Conservation (phyloP, 2,888 invertebrate species). For the Heliconius sara region DNA sequence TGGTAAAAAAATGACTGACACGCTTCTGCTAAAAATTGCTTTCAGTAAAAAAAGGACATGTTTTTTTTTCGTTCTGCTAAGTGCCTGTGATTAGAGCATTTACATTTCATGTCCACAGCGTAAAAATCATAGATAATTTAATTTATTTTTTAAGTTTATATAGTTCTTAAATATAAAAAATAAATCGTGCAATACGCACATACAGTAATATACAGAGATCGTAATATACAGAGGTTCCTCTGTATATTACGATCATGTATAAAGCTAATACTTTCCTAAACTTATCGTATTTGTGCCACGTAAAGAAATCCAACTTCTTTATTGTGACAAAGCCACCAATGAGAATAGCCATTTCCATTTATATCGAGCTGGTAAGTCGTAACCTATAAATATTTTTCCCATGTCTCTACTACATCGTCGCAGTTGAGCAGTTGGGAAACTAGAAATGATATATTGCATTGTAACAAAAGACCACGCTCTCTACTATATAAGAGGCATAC, state of each 20-base stretch:
- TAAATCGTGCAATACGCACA: conserved; percentile 74
- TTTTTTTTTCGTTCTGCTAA: not conserved
- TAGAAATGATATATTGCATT: conserved; percentile 62
- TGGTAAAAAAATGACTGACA: not conserved
- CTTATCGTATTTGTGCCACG: conserved; percentile 81
- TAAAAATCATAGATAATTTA: no score
- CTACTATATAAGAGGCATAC: not conserved
- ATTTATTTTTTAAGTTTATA: conserved; percentile 47
- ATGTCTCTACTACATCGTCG: conserved; percentile 52
- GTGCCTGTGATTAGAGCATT: not conserved
- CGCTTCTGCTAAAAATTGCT: not conserved
- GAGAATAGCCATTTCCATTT: conserved; percentile 77
- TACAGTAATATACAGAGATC: no score
- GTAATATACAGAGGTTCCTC: no score
- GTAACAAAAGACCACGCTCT: conserved; percentile 50
- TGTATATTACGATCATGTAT: conserved; percentile 77
- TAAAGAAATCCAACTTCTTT: conserved; percentile 78
- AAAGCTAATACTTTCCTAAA: conserved; percentile 83
- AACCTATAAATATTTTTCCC: conserved; percentile 66
- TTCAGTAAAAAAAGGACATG: not conserved
- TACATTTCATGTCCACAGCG: no score
- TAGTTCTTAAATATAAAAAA: conserved; percentile 64
- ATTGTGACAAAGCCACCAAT: conserved; percentile 77
- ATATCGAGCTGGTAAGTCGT: conserved; percentile 68
- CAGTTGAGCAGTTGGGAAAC: conserved; percentile 56